Evolutionary conservation across 1,140 invertebrate genomes (phyloP).

Genomic region (Daktulosphaira vitifoliae): DNA sequence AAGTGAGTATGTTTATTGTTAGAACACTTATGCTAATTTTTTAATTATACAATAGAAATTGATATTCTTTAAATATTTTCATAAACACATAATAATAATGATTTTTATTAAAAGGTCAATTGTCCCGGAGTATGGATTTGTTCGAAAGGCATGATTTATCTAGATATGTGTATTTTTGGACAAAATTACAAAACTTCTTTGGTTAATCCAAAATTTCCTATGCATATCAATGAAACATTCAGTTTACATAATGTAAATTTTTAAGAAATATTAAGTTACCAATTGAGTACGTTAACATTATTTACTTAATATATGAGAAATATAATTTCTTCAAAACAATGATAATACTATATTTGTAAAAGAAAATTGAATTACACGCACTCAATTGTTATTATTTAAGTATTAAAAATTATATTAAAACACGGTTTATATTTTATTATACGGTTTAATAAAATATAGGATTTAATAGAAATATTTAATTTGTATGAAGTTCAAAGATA

Average conservation of each 20-base stretch:
- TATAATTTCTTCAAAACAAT: no score
- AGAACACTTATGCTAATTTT: no score
- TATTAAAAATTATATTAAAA: no score
- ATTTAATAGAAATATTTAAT: not conserved
- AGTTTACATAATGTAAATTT: conserved; percentile 54
- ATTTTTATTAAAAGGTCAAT: conserved; percentile 52
- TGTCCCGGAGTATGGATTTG: conserved; percentile 67
- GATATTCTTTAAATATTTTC: no score
- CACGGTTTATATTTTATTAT: no score
- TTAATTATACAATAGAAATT: no score
- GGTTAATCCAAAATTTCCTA: conserved; percentile 53
- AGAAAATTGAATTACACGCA: no score
- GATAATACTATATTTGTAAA: no score
- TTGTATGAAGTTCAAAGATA: not conserved
- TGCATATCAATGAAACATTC: conserved; percentile 55
- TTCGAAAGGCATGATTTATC: conserved; percentile 56
- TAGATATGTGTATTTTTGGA: conserved; percentile 53
- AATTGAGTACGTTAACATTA: not conserved
- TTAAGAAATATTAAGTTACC: not conserved
- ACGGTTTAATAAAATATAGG: not conserved
- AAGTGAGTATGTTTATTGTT: conserved; percentile 21
- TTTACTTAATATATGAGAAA: no score
- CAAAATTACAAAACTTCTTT: conserved; percentile 51
- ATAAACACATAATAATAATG: no score
- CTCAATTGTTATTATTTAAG: no score